Conservation (phyloP, 2,113 vertebrate species). For the Rana temporaria region DNA sequence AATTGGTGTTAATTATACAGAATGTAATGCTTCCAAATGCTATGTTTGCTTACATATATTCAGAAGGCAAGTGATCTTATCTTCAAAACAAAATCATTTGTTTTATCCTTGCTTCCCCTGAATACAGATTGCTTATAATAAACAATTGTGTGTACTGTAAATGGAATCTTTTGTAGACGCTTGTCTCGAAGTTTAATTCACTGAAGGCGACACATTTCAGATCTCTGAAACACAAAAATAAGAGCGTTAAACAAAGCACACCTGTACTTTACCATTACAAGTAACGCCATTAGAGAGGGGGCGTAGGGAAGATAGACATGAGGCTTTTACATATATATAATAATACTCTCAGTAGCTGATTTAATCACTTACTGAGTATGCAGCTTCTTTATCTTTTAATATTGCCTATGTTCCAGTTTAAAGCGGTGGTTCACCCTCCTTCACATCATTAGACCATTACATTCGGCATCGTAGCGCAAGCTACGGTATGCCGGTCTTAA, state of each 20-base stretch:
- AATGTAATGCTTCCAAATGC: not conserved
- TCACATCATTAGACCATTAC: no score
- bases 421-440: no score
- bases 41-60: conserved; percentile 31
- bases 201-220: not conserved
- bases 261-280: not conserved
- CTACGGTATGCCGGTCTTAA: no score
- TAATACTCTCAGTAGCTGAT: no score
- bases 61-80: not conserved
- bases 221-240: not conserved
- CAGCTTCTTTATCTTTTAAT: no score
- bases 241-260: not conserved
- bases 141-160: not conserved
- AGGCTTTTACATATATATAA: no score
- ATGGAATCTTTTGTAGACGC: not conserved
- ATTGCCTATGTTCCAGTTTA: no score
- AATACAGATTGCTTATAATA: not conserved
- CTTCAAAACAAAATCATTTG: conserved; percentile 21
- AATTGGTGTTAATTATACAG: conserved; percentile 33
- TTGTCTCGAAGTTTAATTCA: not conserved
- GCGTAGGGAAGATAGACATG: no score
- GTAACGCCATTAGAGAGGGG: no score
- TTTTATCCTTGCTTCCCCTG: not conserved
- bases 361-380: no score
- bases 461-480: no score